Percentiles rank a stretch among this genome's conserved stretches.
Evolutionary conservation across 2,888 invertebrate genomes (phyloP).

Genomic region (Trisateles emortualis): DNA sequence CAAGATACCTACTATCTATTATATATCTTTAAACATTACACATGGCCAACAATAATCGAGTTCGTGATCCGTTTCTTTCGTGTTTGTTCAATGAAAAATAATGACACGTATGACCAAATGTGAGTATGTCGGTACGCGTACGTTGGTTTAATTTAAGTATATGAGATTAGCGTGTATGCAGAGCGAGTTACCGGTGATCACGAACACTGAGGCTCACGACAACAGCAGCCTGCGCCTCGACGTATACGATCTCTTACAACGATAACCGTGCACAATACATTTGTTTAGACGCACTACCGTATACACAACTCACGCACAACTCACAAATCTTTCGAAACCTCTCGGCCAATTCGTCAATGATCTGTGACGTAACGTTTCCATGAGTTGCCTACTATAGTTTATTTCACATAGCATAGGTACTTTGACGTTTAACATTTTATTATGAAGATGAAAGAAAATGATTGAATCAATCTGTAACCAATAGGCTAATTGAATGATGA

Average conservation of each 20-base stretch:
- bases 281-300: slow-evolving; percentile 38
- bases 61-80: slow-evolving; percentile 41
- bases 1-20: slow-evolving; percentile 13
- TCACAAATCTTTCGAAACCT: slow-evolving; percentile 57
- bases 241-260: slow-evolving; percentile 26
- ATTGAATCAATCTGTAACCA: too few relatives aligned
- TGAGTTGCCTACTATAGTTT: slow-evolving; percentile 7
- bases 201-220: slow-evolving; percentile 15
- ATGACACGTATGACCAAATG: slow-evolving; percentile 32
- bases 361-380: slow-evolving; percentile 47
- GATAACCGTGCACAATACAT: slow-evolving; percentile 38
- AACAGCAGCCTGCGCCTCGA: background rate
- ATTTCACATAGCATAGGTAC: too few relatives aligned
- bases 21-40: slow-evolving; percentile 18
- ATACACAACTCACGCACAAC: slow-evolving; percentile 34
- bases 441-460: too few relatives aligned
- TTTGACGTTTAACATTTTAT: too few relatives aligned
- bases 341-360: slow-evolving; percentile 46
- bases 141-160: slow-evolving; percentile 15
- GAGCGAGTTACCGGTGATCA: slow-evolving; percentile 13
- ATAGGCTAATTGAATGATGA: too few relatives aligned
- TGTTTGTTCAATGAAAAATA: slow-evolving; percentile 41
- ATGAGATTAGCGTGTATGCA: slow-evolving; percentile 13
- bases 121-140: slow-evolving; percentile 7
- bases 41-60: slow-evolving; percentile 33